Evolutionary conservation across 35 echinoderm and acorn worm species (phyloP).

Genomic region (Stichopus chloronotus): DNA sequence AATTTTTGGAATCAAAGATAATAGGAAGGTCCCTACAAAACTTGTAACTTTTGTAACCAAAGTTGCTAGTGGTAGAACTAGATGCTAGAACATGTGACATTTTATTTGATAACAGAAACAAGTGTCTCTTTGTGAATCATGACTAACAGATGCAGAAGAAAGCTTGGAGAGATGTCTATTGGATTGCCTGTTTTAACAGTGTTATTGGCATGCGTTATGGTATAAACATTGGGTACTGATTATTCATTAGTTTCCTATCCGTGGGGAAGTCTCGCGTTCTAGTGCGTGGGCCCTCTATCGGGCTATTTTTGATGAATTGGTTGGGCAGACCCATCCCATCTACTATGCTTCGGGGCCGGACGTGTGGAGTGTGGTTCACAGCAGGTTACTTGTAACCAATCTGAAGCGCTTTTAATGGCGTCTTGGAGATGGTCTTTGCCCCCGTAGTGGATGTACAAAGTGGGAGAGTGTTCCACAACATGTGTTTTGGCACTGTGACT

Average conservation of each 20-base stretch:
- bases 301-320: no score
- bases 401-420: no score
- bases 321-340: no score
- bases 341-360: no score
- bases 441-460: no score
- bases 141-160: conserved; percentile 1
- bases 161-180: neutral
- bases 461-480: no score
- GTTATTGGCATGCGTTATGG: neutral
- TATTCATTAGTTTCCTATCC: neutral
- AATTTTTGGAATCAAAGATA: neutral
- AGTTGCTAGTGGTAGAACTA: neutral
- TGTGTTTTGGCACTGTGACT: no score
- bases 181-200: neutral
- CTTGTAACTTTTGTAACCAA: neutral
- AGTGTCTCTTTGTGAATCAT: neutral
- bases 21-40: conserved; percentile 18
- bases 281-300: no score
- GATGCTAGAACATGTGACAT: neutral
- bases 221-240: neutral
- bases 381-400: no score
- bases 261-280: no score
- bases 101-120: neutral
- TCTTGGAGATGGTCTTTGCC: no score
- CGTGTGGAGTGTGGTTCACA: no score